These are phyloP conservation scores for Platyura marginata DNA, from an alignment of 1,140 invertebrate species.

Conservation along the genomic window DNA sequence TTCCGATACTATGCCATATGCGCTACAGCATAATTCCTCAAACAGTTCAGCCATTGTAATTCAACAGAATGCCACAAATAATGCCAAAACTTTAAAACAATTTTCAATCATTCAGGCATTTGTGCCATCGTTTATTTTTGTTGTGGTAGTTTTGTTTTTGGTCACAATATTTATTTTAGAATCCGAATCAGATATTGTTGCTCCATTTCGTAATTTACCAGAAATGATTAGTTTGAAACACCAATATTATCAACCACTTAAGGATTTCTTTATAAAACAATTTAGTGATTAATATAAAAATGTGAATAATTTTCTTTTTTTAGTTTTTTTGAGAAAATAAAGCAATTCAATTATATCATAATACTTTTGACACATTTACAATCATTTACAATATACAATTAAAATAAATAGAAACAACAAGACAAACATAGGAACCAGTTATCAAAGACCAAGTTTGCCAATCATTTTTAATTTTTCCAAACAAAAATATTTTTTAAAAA, in stretches of 20 bases:
- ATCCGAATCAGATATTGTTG: constrained; percentile 50
- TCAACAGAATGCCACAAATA: constrained; percentile 7
- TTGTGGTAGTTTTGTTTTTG: constrained; percentile 41
- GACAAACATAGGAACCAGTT: no score
- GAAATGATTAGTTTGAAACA: constrained; percentile 58
- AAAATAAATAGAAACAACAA: no score
- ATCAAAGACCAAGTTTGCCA: no score
- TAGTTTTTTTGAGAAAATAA: no score
- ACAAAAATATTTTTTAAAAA: no score
- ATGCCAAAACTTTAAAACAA: constrained; percentile 19
- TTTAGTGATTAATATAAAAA: not conserved
- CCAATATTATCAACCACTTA: constrained; percentile 56
- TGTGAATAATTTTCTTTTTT: no score
- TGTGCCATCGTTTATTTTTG: constrained; percentile 49
- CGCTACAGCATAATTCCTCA: not conserved
- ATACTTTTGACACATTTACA: no score
- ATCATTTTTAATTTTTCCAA: no score
- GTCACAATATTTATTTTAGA: constrained; percentile 49
- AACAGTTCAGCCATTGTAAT: constrained; percentile 3
- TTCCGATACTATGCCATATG: constrained; percentile 9
- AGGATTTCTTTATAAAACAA: not conserved
- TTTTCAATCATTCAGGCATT: constrained; percentile 47
- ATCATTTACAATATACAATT: no score
- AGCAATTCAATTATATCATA: no score
- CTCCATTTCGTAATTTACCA: constrained; percentile 48